A percentile compares a stretch with the other conserved stretches of the same genome.
phyloP scores from a whole-genome alignment of 2,888 invertebrate genomes.

The Melinopterus prodromus region DNA sequence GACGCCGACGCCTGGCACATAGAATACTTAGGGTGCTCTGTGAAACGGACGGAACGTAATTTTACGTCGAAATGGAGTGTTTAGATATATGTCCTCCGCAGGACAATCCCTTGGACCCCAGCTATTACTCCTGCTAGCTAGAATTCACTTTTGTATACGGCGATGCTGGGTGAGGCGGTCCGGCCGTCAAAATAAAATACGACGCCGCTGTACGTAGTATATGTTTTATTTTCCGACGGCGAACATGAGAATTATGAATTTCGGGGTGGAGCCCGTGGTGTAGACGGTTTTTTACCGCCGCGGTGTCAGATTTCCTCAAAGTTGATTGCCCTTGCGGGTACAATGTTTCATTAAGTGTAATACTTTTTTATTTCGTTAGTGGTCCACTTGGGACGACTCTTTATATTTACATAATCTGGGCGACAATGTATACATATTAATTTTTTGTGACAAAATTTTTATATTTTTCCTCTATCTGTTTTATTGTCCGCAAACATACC shows the following conservation, averaged over 20 bases:
- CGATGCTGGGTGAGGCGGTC: not conserved
- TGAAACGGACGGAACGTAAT: not conserved
- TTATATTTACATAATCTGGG: not conserved
- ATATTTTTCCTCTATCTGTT: not conserved
- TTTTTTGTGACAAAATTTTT: not conserved
- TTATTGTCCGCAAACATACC: not conserved
- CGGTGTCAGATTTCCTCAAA: not conserved
- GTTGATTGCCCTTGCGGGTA: conserved; percentile 4
- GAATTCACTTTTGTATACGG: not conserved
- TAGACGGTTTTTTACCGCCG: not conserved
- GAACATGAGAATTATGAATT: conserved; percentile 4
- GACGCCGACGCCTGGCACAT: not conserved
- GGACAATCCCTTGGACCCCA: not conserved
- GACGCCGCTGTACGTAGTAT: not conserved
- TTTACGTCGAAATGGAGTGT: not conserved
- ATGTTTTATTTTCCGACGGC: not conserved
- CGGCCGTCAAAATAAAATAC: not conserved
- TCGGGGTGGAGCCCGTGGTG: not conserved
- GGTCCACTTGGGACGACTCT: not conserved
- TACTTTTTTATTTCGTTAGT: not conserved
- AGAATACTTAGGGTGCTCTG: not conserved
- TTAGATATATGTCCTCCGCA: not conserved
- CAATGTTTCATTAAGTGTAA: conserved; percentile 4
- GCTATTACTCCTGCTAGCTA: not conserved
- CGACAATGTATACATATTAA: not conserved